Base-by-base conservation (phyloP, 2,888 invertebrate species). In the Rotaria socialis region DNA sequence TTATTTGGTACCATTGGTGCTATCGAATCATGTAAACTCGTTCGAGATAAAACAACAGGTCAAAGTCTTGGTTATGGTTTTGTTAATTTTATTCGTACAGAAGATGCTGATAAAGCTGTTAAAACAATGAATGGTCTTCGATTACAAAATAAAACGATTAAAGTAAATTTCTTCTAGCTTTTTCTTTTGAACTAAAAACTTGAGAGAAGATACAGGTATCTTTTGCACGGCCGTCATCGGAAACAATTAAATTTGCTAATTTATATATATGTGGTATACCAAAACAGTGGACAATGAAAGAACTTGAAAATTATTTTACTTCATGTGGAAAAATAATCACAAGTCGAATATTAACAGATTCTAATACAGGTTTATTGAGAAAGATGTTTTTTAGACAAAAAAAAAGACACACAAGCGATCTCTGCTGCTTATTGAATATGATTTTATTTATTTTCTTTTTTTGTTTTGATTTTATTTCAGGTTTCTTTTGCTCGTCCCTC, bases 11-110 rank as follows among this genome's bases (percentile, higher is more conserved):
- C 96, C 91, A 97, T 99, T 91, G 99, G 99, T 87, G 98, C 98
- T 92, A 96, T 99, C 88, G 99, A 99, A 92, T 96, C 96, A 89
- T 99, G 99, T 93, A 99, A 99, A 92, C 93, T 99, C 91, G 98
- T 99, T 91, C 93, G 98, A 89, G 99, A 99, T 93, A 99, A 99
- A 93, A 95, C 96, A 88, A 97, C 97, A 50, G 99, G 99, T 89
- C 99, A 99, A 93, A 97, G 97, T 92, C 94, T 99, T 90, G 99
- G 99, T 90, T 99, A 99, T 92, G 99, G 98, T 89, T 99, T 99
- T 93, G 99, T 99, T 90, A 99, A 99, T 93, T 99, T 98, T 93
- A 96, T 96, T 92, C 94, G 96, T 89, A 94, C 96, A 86, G 96
- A 97, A 92, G 98, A 99, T 92, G 99, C 99, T 88, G 96, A 96